Percentiles rank a stretch among this genome's conserved stretches.
These are phyloP conservation scores for Fragum whitleyi DNA, from an alignment of 2,888 invertebrate species.

Conservation along the genomic window DNA sequence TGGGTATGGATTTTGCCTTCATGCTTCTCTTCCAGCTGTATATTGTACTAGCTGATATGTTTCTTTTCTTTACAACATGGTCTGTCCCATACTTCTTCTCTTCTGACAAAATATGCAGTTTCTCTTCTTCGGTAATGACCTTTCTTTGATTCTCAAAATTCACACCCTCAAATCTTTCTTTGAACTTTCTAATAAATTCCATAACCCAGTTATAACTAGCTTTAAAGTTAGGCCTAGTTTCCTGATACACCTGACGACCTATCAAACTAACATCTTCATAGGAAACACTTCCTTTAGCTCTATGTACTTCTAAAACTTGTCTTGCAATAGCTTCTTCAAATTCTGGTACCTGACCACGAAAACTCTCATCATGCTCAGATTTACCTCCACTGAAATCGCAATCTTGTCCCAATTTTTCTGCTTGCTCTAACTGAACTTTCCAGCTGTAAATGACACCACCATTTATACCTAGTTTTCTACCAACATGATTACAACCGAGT, in stretches of 20 bases:
- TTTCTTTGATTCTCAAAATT: constrained; percentile 56
- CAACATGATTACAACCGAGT: constrained; percentile 63
- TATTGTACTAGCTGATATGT: constrained; percentile 60
- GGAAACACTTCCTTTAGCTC: constrained; percentile 55
- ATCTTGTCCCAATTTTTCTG: constrained; percentile 37
- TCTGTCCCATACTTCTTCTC: constrained; percentile 64
- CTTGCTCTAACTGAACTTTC: constrained; percentile 60
- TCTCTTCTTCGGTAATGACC: constrained; percentile 48
- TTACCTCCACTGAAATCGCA: constrained; percentile 6
- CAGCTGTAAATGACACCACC: constrained; percentile 62
- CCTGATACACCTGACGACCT: constrained; percentile 50
- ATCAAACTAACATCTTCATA: constrained; percentile 59
- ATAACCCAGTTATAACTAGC: constrained; percentile 63
- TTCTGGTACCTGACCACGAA: constrained; percentile 56
- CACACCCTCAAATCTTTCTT: constrained; percentile 48
- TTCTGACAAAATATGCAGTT: constrained; percentile 57
- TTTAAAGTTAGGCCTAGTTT: constrained; percentile 62
- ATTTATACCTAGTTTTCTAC: constrained; percentile 58
- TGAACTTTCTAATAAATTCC: constrained; percentile 57
- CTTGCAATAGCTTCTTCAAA: constrained; percentile 57
- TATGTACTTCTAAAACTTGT: constrained; percentile 49
- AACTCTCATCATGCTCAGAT: constrained; percentile 21
- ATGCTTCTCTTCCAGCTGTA: constrained; percentile 55
- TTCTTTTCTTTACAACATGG: constrained; percentile 58
- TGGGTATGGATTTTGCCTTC: constrained; percentile 57